These are phyloP conservation scores for Myocastor coypus DNA, from an alignment of 2,113 vertebrate genomes.

Conservation along the genomic window DNA sequence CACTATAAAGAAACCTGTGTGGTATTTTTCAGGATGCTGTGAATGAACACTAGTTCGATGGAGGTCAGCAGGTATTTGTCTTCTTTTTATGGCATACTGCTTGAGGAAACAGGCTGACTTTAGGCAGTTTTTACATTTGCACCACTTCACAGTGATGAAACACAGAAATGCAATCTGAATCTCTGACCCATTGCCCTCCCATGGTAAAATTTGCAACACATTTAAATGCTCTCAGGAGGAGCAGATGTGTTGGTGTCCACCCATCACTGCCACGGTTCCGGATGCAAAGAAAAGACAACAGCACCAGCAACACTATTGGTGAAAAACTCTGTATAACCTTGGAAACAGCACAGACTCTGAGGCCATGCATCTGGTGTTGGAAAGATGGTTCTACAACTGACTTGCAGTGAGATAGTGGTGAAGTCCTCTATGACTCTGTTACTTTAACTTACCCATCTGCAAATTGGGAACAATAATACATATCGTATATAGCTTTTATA, in stretches of 20 bases:
- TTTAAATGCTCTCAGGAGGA: not conserved
- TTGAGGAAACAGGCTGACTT: not conserved
- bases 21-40: not conserved
- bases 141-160: not conserved
- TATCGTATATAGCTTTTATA: not conserved
- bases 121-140: not conserved
- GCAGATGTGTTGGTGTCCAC: not conserved
- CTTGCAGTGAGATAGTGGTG: not conserved
- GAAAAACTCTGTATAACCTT: not conserved
- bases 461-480: not conserved
- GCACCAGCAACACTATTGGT: not conserved
- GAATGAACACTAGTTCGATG: not conserved
- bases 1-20: not conserved
- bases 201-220: not conserved
- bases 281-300: not conserved
- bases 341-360: not conserved
- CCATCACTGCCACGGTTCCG: not conserved
- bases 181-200: not conserved
- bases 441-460: not conserved
- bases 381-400: not conserved
- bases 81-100: not conserved
- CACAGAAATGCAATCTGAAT: not conserved
- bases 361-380: not conserved
- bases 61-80: not conserved
- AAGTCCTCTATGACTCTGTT: not conserved